A percentile compares a stretch with the other conserved stretches of the same genome.
Conservation (phyloP, 2,113 vertebrate species). For the Albula goreensis region DNA sequence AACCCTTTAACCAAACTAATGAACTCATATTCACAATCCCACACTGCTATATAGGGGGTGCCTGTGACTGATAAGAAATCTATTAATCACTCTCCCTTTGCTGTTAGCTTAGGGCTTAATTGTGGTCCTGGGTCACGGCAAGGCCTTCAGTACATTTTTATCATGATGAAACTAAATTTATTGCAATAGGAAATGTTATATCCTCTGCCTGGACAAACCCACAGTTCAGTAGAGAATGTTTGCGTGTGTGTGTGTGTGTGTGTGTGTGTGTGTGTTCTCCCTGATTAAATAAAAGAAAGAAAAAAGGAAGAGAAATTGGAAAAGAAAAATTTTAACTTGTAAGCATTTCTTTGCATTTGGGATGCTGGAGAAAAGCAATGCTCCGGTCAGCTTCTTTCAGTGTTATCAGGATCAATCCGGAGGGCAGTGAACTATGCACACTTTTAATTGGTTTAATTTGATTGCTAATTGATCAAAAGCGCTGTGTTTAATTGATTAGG, state of each 20-base stretch:
- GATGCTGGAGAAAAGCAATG: background rate
- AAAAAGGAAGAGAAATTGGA: background rate
- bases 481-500: constrained; percentile 23
- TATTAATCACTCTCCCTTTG: no score
- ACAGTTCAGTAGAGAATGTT: no score
- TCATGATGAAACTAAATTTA: background rate
- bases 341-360: background rate
- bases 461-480: constrained; percentile 24
- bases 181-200: no score
- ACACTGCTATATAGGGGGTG: no score
- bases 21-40: no score
- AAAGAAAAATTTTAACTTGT: background rate
- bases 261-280: background rate
- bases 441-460: constrained; percentile 31
- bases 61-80: no score
- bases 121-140: background rate
- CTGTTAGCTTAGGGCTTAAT: background rate
- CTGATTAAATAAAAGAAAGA: background rate
- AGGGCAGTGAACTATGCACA: constrained; percentile 26
- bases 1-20: no score
- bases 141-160: background rate
- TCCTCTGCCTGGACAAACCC: no score
- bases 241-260: no score
- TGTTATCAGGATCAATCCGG: constrained; percentile 5
- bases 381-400: constrained; percentile 7